Conservation (phyloP, 2,888 invertebrate genomes). For the Ormia ochracea region DNA sequence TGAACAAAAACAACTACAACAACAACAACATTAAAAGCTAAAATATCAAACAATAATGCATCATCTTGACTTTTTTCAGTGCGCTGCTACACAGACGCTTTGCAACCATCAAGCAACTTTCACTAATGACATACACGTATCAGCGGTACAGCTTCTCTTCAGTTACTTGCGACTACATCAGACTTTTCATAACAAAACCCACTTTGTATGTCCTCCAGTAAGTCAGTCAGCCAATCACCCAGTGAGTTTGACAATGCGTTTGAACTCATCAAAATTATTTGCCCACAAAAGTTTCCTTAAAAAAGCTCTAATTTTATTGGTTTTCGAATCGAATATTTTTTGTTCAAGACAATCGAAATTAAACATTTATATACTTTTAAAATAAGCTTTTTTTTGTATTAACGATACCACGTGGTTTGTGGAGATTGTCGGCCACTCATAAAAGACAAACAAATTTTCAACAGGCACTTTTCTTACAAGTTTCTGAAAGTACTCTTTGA, state of each 20-base stretch:
- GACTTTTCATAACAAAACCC: conserved; percentile 18
- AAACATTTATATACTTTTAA: neutral
- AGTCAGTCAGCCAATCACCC: neutral
- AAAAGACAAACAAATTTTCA: too few relatives aligned
- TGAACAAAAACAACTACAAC: neutral
- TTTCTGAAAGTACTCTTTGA: too few relatives aligned
- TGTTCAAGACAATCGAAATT: neutral
- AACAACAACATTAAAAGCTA: too few relatives aligned
- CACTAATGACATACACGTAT: conserved; percentile 38
- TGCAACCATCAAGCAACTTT: conserved; percentile 44
- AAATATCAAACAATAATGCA: conserved; percentile 23
- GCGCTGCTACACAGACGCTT: neutral
- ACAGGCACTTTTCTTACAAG: too few relatives aligned
- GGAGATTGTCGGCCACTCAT: too few relatives aligned
- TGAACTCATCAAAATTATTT: neutral
- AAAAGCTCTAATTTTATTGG: neutral
- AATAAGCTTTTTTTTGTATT: too few relatives aligned
- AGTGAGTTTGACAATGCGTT: neutral
- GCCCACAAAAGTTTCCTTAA: neutral
- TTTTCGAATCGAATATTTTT: neutral
- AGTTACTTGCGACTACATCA: neutral
- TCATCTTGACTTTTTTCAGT: neutral
- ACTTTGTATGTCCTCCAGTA: neutral
- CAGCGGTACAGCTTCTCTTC: neutral
- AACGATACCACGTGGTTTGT: too few relatives aligned